Evolutionary conservation across 2,888 invertebrate species (phyloP).

Genomic region (Melipona bicolor): DNA sequence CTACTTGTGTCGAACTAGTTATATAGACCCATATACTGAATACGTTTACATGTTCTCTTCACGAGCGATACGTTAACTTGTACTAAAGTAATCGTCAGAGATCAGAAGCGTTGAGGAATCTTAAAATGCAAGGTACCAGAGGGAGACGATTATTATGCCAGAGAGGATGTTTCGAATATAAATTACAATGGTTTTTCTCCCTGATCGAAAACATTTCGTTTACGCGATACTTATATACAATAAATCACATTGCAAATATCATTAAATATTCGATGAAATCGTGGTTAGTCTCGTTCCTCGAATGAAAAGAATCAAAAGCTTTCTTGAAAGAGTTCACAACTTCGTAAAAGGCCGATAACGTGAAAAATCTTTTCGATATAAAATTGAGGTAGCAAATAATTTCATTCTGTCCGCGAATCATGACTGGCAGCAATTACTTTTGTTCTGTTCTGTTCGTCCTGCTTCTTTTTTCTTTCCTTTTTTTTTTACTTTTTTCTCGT

Average conservation of each 20-base stretch:
- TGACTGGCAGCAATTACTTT: constrained; percentile 45
- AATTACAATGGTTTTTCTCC: neutral
- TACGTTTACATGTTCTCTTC: constrained; percentile 77
- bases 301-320: constrained; percentile 30
- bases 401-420: constrained; percentile 41
- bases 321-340: neutral
- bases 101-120: neutral
- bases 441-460: neutral
- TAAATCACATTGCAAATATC: constrained; percentile 8
- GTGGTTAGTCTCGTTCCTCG: neutral
- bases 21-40: constrained; percentile 79
- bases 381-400: constrained; percentile 66
- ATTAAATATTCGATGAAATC: neutral
- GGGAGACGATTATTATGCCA: neutral
- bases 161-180: constrained; percentile 1
- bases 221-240: neutral
- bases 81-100: constrained; percentile 24
- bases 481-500: neutral
- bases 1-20: constrained; percentile 78
- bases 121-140: neutral
- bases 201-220: neutral
- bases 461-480: neutral
- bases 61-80: constrained; percentile 21
- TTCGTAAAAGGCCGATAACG: constrained; percentile 43
- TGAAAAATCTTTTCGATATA: constrained; percentile 48